Conservation (phyloP, 2,888 invertebrate species). For the Horisme vitalbata region DNA sequence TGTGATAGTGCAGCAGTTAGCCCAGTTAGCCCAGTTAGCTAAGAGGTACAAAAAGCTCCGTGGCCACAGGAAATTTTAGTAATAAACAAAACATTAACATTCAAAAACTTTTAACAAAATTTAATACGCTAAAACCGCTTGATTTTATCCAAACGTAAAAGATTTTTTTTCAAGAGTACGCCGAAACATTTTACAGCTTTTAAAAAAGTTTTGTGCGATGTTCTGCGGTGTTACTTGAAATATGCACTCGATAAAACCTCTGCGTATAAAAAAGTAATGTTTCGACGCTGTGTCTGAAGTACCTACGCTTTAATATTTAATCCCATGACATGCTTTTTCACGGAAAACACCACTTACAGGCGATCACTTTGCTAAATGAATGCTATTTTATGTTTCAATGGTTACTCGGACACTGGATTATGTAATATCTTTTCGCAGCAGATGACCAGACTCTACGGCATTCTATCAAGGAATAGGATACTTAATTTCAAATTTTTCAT, state of each 20-base stretch:
- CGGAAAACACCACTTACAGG: conserved; percentile 14
- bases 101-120: no score
- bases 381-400: conserved; percentile 21
- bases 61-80: no score
- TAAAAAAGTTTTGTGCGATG: conserved; percentile 14
- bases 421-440: no score
- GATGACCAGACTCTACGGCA: background rate
- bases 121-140: no score
- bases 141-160: conserved; percentile 1
- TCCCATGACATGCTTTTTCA: conserved; percentile 19
- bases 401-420: no score
- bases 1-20: no score
- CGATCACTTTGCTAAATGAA: conserved; percentile 25
- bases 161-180: background rate
- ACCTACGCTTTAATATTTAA: conserved; percentile 31
- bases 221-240: conserved; percentile 13
- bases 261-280: conserved; percentile 26
- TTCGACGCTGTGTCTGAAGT: conserved; percentile 14
- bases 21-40: no score
- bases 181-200: conserved; percentile 13
- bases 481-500: background rate
- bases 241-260: conserved; percentile 26
- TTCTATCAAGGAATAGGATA: no score
- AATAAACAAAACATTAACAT: no score
- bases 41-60: no score